Conservation (phyloP, 2,888 invertebrate genomes). For the Toxonevra muliebris region DNA sequence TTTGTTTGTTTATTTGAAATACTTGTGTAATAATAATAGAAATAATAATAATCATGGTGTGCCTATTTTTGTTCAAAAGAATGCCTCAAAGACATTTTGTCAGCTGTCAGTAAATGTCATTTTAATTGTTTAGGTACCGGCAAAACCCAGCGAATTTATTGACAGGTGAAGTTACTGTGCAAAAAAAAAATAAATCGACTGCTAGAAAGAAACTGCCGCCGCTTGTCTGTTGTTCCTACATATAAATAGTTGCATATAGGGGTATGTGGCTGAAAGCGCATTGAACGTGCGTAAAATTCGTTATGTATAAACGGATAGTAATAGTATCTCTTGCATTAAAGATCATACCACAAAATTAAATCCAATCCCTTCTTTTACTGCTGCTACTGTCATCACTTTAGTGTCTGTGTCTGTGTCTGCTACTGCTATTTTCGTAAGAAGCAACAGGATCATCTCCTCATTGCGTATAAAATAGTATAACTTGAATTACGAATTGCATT, state of each 20-base stretch:
- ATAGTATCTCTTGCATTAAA: too few relatives aligned
- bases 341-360: too few relatives aligned
- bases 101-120: conserved; percentile 44
- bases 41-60: conserved; percentile 13
- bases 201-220: background rate
- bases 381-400: background rate
- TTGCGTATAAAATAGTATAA: too few relatives aligned
- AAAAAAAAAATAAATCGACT: conserved; percentile 13
- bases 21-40: conserved; percentile 15
- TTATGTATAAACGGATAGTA: too few relatives aligned
- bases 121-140: conserved; percentile 41
- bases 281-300: too few relatives aligned
- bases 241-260: background rate
- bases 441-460: too few relatives aligned
- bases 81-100: conserved; percentile 38
- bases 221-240: background rate
- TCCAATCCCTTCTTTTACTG: background rate
- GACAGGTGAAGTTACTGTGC: conserved; percentile 31
- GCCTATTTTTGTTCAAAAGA: background rate
- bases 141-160: conserved; percentile 33
- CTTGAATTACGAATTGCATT: background rate
- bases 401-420: too few relatives aligned
- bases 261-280: too few relatives aligned
- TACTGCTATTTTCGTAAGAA: too few relatives aligned
- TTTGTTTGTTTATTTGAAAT: conserved; percentile 16